Base-by-base conservation (phyloP, 2,888 invertebrate genomes). In the Drosophila diplacantha region DNA sequence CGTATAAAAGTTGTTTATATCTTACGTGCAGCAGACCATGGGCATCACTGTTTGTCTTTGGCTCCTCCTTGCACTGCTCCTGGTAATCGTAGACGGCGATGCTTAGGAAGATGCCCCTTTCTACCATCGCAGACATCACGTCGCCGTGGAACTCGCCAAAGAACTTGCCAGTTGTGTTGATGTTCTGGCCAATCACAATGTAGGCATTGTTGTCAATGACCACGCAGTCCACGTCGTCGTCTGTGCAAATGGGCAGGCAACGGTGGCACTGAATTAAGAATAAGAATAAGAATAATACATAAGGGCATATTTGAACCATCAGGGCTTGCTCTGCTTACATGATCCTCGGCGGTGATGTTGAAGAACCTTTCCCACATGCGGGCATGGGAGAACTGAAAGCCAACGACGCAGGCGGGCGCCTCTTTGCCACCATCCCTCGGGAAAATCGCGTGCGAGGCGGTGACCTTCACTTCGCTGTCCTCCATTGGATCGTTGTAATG, bases 131-230 rank as follows among this genome's bases (percentile, higher is more conserved):
- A 55, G 92, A 90, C 91, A 97, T 92, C 3, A 96, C 92, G 34
- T 93, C 92, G 12, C 93, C 93, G 26, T 95, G 89, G 47, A 74
- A 77, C 67, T 93, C 93, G 0, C 97, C 97, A 86, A 97, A 96
- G 89, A 98, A 97, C 75, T 90, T 90, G 0, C 97, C 97, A 1
- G 93, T 93, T 50, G 94, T 90, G 37, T 91, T 90, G 34, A 90
- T 88, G 20, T 92, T 90, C 75, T 92, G 91, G 2, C 88, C 86
- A 0, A 95, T 92, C 11, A 95, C 89, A 2, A 97, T 91, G 86
- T 96, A 98, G 0, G 96, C 98, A 79, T 96, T 96, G 86, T 94
- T 95, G 86, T 98, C 98, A 39, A 98, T 90, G n/a, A 98, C 90
- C 86, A 94, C 97, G 85, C 97, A 98, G 70, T 93, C 93, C 72